Evolutionary conservation across 1,140 invertebrate species (phyloP), one percentile per base, ranked within the genome.

Genomic region (Brachionus koreanus): DNA sequence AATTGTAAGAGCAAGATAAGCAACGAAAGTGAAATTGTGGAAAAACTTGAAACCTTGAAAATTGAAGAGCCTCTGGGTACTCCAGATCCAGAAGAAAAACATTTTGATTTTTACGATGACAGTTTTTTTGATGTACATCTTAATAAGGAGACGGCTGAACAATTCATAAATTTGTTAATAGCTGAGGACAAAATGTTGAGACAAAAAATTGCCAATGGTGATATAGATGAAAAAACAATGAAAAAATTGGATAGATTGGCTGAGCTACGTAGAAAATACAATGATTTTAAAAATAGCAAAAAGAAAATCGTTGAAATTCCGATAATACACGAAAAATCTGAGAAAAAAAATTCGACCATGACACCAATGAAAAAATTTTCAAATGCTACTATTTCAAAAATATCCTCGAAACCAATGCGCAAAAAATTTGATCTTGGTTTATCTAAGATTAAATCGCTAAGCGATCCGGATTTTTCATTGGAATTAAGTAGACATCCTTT

Each of bases 101-200:
- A 16, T n/a, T 42, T 43, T 0, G 43, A 74, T 74, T 74, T 74
- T 29, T 49, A 33, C 16, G 46, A 57, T 65, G 76, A 79, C 4
- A 39, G 10, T 3, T 25, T 25, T 2, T 10, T 37, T 42, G 76
- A 79, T 37, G 35, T 79, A 16, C 46, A 79, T 19, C 49, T 79
- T 25, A 49, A 79, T n/a, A 29, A 33, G 0, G 49, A 79, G 57
- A 79, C 33, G 25, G 46, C 76, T 23, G 76, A 79, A 65, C 76
- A 65, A n/a, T 79, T 79, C 35, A 79, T 79, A 19, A 65, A 79
- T 43, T 25, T 79, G 3, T 16, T 79, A 10, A 79, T 79, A 19
- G 49, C 16, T 16, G 76, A 79, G 57, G 76, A 79, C 37, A 4
- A 10, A 39, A 61, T 42, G 12, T 42, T 79, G n/a, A 79, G 76